phyloP scores from a whole-genome alignment of 2,888 invertebrate species.

The Zaprionus bogoriensis region DNA sequence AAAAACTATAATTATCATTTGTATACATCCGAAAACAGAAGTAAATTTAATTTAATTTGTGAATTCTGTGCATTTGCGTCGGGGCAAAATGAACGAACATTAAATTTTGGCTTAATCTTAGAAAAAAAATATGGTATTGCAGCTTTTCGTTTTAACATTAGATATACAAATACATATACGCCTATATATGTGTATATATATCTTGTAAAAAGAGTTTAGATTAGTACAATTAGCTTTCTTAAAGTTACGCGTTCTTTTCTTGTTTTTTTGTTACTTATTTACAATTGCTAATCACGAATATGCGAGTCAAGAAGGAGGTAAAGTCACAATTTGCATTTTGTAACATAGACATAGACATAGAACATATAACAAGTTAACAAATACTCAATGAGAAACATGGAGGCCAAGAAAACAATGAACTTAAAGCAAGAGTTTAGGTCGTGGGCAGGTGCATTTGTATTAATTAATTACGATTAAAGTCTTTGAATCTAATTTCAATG shows the following conservation, averaged over 20 bases:
- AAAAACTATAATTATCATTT: constrained; percentile 40
- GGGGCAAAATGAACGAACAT: constrained; percentile 40
- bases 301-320: constrained; percentile 56
- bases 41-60: constrained; percentile 31
- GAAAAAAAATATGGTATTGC: constrained; percentile 55
- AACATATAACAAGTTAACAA: constrained; percentile 76
- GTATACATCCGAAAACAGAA: constrained; percentile 55
- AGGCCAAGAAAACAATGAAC: constrained; percentile 38
- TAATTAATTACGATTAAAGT: constrained; percentile 69
- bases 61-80: constrained; percentile 44
- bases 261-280: constrained; percentile 50
- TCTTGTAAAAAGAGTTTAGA: constrained; percentile 52
- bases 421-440: constrained; percentile 49
- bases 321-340: constrained; percentile 35
- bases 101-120: constrained; percentile 47
- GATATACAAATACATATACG: constrained; percentile 33
- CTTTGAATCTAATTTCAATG: constrained; percentile 59
- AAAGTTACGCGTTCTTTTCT: constrained; percentile 2
- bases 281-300: constrained; percentile 59
- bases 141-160: constrained; percentile 56
- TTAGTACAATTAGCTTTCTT: constrained; percentile 51
- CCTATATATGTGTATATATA: constrained; percentile 28
- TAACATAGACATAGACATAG: constrained; percentile 46
- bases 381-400: constrained; percentile 37
- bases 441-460: constrained; percentile 41